phyloP scores from a whole-genome alignment of 2,797 vertebrate genomes.

The Rhinichthys osculus region DNA sequence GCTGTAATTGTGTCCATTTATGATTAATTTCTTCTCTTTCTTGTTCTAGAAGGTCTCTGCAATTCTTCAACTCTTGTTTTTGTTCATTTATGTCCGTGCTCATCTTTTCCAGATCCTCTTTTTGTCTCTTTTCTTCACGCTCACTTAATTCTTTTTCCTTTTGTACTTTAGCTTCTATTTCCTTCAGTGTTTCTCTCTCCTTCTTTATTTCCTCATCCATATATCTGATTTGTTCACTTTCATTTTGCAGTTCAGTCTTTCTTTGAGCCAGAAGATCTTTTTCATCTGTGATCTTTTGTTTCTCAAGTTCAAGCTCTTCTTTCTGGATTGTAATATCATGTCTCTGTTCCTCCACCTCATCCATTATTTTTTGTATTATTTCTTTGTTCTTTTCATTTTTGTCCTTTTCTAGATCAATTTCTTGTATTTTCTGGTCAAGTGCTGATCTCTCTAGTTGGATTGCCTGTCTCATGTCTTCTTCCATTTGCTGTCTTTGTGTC shows the following conservation, averaged over 20 bases:
- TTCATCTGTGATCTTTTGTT: not conserved
- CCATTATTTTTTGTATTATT: not conserved
- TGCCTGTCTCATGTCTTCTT: not conserved
- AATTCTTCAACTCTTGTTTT: not conserved
- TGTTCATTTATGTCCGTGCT: not conserved
- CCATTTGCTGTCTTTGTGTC: not conserved
- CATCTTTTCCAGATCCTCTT: not conserved
- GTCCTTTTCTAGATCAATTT: not conserved
- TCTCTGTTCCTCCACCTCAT: slow-evolving; percentile 1
- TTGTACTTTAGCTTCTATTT: not conserved
- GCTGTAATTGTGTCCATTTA: not conserved
- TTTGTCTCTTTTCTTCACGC: not conserved
- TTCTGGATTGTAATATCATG: not conserved
- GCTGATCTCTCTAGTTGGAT: not conserved
- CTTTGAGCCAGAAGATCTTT: not conserved
- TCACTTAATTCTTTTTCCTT: not conserved
- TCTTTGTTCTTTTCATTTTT: not conserved
- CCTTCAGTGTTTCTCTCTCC: not conserved
- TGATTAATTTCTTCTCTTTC: not conserved
- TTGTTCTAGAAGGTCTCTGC: not conserved
- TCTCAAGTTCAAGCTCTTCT: not conserved
- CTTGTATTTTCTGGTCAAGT: not conserved
- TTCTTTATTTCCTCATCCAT: not conserved
- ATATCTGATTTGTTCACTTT: not conserved
- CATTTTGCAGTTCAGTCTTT: not conserved